These are phyloP conservation scores for Athene noctua DNA, from an alignment of 2,113 vertebrate species.

Conservation along the genomic window DNA sequence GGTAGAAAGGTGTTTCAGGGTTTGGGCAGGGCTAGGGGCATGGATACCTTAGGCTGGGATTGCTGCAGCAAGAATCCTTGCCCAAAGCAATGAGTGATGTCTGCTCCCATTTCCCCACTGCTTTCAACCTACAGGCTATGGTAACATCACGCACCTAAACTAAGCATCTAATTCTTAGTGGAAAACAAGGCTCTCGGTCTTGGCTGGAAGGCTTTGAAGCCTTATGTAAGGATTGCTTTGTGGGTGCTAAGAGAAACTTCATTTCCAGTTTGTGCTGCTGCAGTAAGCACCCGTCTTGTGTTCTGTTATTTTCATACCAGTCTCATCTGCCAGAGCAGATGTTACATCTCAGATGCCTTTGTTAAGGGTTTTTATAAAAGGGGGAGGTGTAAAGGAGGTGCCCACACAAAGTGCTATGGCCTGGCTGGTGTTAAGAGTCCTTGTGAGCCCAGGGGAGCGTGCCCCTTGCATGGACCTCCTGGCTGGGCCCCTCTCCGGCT, in stretches of 20 bases:
- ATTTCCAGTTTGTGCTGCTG: background rate
- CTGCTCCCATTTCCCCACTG: background rate
- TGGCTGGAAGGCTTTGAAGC: background rate
- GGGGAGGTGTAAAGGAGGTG: background rate
- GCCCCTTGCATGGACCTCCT: background rate
- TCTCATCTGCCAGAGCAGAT: background rate
- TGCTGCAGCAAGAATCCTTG: background rate
- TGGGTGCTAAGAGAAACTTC: background rate
- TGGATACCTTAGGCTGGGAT: background rate
- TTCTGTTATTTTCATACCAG: background rate
- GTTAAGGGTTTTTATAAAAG: background rate
- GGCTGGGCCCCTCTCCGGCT: background rate
- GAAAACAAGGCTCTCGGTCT: background rate
- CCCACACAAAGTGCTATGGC: rapidly evolving
- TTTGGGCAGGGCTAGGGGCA: background rate
- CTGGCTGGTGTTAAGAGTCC: background rate
- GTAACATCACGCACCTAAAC: background rate
- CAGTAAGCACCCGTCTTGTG: background rate
- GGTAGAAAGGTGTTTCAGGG: background rate
- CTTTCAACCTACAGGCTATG: background rate
- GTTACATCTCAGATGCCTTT: background rate
- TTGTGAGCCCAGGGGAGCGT: rapidly evolving
- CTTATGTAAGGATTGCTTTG: background rate
- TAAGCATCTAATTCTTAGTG: background rate
- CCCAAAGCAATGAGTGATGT: background rate